Base-by-base conservation (phyloP, 2,888 invertebrate genomes). In the Ctenicera cuprea region DNA sequence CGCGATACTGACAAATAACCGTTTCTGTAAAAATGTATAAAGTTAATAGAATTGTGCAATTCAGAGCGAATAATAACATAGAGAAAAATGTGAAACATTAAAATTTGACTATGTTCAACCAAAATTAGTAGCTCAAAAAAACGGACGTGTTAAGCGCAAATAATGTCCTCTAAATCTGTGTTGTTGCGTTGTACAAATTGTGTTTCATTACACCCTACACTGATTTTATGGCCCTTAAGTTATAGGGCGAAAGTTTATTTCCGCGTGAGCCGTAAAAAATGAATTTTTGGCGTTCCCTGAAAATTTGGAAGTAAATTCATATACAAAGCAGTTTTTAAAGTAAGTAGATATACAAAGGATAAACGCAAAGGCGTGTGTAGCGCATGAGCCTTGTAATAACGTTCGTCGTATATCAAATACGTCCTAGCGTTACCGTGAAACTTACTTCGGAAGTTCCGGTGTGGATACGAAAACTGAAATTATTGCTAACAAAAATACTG, bases 381-480 rank as follows among this genome's bases (percentile, higher is more conserved):
- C 69, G 69, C 74, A 65, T 57, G 73, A 70, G 62, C 61, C 74
- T 74, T 70, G 70, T 71, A 74, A 78, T 78, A 78, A 76, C 77
- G 74, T 70, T 76, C 71, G 73, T 75, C 73, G 76, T 78, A 78
- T 79, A 79, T 79, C 79, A 77, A 78, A 73, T 65, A 72, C 76
- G 78, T 79, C 76, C 74, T 79, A 75, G 74, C 79, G 80, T 77
- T 77, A 80, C 82, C 80, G 79, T 80, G 80, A 83, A 84, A 84
- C 84, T 83, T 83, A 83, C 82, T 83, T 84, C 83, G 83, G 83
- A 83, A 83, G 82, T 84, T 84, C 84, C 84, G 84, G 81, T 83
- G 83, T 83, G 83, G 84, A 83, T 83, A 83, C 83, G 83, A 84
- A 84, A 83, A 82, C 83, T 83, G 82, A 83, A 84, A 84, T 84